These are phyloP conservation scores for Mus pahari DNA, from an alignment of 2,113 vertebrate genomes.

Conservation along the genomic window DNA sequence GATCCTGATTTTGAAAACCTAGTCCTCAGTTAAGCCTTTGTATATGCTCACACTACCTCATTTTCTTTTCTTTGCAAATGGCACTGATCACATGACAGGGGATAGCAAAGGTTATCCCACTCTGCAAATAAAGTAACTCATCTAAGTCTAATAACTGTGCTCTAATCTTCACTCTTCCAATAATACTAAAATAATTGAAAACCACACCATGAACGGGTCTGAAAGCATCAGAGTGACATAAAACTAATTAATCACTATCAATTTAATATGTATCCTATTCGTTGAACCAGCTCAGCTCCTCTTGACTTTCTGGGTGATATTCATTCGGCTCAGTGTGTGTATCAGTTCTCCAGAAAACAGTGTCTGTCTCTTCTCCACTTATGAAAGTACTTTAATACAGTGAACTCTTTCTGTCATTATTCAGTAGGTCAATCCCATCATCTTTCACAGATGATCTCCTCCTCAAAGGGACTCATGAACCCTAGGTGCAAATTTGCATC, in stretches of 20 bases:
- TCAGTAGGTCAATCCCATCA: conserved; percentile 55
- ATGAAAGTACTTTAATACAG: conserved; percentile 58
- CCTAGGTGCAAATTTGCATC: conserved; percentile 60
- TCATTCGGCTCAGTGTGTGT: conserved; percentile 57
- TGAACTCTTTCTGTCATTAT: conserved; percentile 67
- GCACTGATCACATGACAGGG: conserved; percentile 42
- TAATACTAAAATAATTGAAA: conserved; percentile 82
- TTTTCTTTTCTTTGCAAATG: conserved; percentile 75
- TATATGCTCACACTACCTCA: conserved; percentile 42
- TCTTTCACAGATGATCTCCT: conserved; percentile 57
- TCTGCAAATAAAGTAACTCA: conserved; percentile 69
- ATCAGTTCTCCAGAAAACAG: conserved; percentile 65
- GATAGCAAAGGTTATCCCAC: conserved; percentile 77
- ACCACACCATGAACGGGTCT: conserved; percentile 78
- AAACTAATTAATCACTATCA: conserved; percentile 84
- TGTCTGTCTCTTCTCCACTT: conserved; percentile 54
- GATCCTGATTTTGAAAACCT: conserved; percentile 30
- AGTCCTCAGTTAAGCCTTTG: conserved; percentile 50
- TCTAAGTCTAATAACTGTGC: conserved; percentile 71
- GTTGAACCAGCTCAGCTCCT: conserved; percentile 78
- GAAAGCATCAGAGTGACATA: conserved; percentile 77
- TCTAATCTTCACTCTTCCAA: conserved; percentile 80
- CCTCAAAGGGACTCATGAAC: conserved; percentile 2
- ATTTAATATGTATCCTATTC: conserved; percentile 79
- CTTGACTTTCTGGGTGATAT: conserved; percentile 70